A percentile compares a stretch with the other conserved stretches of the same genome.
These are phyloP conservation scores for Mus pahari DNA, from an alignment of 2,113 vertebrate genomes.

Conservation along the genomic window DNA sequence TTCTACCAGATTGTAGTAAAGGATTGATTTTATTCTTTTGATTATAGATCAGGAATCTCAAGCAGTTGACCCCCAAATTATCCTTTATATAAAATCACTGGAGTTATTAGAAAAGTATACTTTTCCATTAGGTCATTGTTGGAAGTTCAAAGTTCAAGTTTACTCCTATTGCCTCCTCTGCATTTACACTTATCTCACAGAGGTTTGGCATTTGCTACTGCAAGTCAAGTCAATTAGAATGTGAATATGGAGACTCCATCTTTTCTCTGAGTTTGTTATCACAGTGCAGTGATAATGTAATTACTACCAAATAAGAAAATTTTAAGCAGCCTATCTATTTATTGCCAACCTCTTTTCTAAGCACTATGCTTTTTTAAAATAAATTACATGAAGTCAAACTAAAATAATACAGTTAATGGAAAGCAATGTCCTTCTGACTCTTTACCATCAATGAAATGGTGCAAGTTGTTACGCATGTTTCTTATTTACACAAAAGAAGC, in stretches of 20 bases:
- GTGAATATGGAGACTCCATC: neutral
- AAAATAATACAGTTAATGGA: neutral
- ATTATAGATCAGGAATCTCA: neutral
- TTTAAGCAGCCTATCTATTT: neutral
- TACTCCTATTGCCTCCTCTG: neutral
- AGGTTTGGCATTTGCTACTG: neutral
- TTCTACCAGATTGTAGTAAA: neutral
- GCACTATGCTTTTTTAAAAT: neutral
- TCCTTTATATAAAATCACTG: conserved; percentile 24
- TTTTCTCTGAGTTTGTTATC: neutral
- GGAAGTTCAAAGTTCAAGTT: conserved; percentile 18
- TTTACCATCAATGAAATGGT: neutral
- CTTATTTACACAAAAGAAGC: conserved; percentile 12
- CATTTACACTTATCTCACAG: neutral
- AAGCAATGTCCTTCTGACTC: neutral
- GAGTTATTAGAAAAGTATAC: neutral
- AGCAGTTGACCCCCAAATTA: neutral
- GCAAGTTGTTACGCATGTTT: neutral
- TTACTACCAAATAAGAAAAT: neutral
- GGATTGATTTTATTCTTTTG: neutral
- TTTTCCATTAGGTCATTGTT: neutral
- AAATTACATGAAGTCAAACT: neutral
- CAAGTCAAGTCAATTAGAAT: conserved; percentile 23
- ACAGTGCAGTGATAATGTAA: neutral
- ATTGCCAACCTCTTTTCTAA: neutral